These are phyloP conservation scores for Echiichthys vipera DNA, from an alignment of 2,797 vertebrate species.

Conservation along the genomic window DNA sequence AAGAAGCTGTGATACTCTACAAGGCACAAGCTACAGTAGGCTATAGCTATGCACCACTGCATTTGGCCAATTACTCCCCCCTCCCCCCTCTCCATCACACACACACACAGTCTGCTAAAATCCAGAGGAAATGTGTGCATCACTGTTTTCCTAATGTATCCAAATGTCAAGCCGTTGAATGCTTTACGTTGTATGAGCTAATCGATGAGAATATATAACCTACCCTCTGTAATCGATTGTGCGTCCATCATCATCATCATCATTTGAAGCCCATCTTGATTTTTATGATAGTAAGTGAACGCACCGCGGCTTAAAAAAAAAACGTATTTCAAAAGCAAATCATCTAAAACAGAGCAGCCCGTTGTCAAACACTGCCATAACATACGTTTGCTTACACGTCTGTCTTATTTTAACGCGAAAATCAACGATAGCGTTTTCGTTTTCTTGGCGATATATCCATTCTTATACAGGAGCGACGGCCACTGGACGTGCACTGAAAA, in stretches of 20 bases:
- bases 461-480: constrained; percentile 49
- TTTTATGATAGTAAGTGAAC: constrained; percentile 45
- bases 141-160: not conserved
- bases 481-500: constrained; percentile 66
- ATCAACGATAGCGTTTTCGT: not conserved
- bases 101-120: constrained; percentile 31
- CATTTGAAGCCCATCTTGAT: constrained; percentile 46
- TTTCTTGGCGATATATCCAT: constrained; percentile 61
- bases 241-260: constrained; percentile 40
- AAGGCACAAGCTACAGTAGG: constrained; percentile 22
- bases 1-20: not conserved
- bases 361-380: not conserved
- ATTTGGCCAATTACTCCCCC: constrained; percentile 55
- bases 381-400: constrained; percentile 6
- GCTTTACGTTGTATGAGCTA: not conserved
- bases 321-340: constrained; percentile 15
- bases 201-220: constrained; percentile 4
- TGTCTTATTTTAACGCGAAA: not conserved
- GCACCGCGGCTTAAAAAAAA: constrained; percentile 44
- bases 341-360: not conserved
- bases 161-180: not conserved
- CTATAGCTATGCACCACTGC: constrained; percentile 64
- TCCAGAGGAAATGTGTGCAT: constrained; percentile 16
- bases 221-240: constrained; percentile 47
- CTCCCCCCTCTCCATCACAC: not conserved